Conservation (phyloP, 2,797 vertebrate genomes). For the Loriculus beryllinus region DNA sequence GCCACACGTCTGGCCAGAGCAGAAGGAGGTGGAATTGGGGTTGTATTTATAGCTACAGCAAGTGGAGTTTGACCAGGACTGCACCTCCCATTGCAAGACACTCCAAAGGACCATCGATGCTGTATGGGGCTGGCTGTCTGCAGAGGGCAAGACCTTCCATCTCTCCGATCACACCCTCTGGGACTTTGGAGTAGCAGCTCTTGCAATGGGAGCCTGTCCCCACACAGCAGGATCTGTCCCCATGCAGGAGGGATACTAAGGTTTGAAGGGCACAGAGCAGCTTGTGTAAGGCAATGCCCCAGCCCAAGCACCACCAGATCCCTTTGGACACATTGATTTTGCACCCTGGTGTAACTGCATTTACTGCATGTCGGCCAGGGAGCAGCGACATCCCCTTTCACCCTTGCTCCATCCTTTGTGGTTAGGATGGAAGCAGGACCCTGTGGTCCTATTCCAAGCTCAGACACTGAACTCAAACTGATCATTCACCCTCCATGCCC, state of each 20-base stretch:
- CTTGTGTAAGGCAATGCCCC: neutral
- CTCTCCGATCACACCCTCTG: neutral
- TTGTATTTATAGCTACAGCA: neutral
- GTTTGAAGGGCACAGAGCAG: neutral
- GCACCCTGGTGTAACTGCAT: neutral
- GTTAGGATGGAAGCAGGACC: neutral
- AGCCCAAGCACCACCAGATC: neutral
- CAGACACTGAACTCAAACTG: neutral
- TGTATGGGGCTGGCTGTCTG: neutral
- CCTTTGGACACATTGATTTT: neutral
- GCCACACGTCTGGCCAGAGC: fast-evolving
- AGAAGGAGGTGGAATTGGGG: neutral
- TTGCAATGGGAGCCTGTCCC: neutral
- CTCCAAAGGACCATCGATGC: neutral
- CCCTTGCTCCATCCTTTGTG: neutral
- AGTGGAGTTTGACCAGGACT: conserved; percentile 43
- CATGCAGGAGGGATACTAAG: neutral
- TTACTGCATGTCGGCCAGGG: neutral
- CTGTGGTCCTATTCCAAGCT: neutral
- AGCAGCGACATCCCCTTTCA: neutral
- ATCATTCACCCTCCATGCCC: neutral
- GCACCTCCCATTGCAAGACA: neutral
- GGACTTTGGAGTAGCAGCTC: conserved; percentile 39
- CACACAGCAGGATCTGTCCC: neutral
- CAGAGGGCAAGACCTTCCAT: neutral